These are phyloP conservation scores for Neotoxoptera formosana DNA, from an alignment of 1,140 invertebrate species.

Conservation along the genomic window DNA sequence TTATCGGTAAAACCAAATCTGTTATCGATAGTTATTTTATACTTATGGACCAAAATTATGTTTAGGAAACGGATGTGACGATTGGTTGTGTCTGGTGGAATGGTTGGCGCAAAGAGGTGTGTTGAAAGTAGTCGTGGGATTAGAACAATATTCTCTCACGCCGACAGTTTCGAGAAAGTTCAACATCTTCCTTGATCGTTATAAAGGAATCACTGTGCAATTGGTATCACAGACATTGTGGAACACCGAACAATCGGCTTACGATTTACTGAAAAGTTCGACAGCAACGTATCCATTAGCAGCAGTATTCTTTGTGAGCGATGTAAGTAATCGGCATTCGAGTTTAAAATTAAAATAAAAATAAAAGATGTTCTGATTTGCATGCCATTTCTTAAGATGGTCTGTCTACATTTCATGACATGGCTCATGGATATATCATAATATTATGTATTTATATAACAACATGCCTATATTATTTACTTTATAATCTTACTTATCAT, in stretches of 20 bases:
- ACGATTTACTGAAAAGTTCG: not conserved
- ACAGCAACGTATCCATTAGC: not conserved
- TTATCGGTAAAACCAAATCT: not conserved
- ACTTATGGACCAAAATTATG: not conserved
- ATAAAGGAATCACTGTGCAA: slow-evolving; percentile 22
- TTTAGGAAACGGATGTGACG: not conserved
- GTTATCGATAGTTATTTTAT: not conserved
- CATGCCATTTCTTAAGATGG: not conserved
- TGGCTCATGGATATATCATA: not conserved
- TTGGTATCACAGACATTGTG: slow-evolving; percentile 18
- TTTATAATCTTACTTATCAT: not conserved
- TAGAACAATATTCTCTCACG: slow-evolving; percentile 20
- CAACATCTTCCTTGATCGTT: slow-evolving; percentile 43
- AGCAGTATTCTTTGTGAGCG: slow-evolving; percentile 44
- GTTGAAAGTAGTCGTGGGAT: slow-evolving; percentile 8
- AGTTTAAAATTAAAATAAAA: not conserved
- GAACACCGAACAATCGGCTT: slow-evolving; percentile 22
- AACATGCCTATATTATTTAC: no score
- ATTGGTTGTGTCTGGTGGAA: slow-evolving; percentile 53
- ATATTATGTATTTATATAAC: no score
- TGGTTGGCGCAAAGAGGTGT: slow-evolving; percentile 56
- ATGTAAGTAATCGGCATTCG: not conserved
- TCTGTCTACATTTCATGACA: not conserved
- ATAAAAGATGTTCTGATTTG: not conserved
- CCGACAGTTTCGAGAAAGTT: slow-evolving; percentile 25